Evolutionary conservation across 2,113 vertebrate species (phyloP).

Genomic region (Propithecus coquereli): DNA sequence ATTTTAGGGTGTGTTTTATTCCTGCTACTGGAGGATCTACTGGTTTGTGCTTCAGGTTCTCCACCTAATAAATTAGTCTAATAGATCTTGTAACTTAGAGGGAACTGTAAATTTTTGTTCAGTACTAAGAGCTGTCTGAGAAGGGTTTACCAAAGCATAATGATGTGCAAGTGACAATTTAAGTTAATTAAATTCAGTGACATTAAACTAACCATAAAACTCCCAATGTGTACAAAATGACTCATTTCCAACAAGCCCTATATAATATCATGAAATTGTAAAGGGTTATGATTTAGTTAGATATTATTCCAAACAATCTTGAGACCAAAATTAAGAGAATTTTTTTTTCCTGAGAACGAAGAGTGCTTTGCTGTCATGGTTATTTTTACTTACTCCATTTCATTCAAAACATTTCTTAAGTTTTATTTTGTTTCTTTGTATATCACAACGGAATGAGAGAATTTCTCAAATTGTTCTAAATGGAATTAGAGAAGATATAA

Average conservation of each 20-base stretch:
- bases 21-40: neutral
- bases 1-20: neutral
- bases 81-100: neutral
- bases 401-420: neutral
- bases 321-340: neutral
- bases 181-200: constrained; percentile 66
- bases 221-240: constrained; percentile 56
- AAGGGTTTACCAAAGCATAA: constrained; percentile 28
- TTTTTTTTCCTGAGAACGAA: neutral
- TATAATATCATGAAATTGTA: constrained; percentile 43
- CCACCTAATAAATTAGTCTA: neutral
- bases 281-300: constrained; percentile 45
- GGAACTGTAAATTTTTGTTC: neutral
- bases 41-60: neutral
- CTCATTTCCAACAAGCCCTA: constrained; percentile 47
- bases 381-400: constrained; percentile 24
- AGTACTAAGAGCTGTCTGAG: neutral
- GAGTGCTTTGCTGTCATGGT: neutral
- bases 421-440: neutral
- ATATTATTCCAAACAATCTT: constrained; percentile 34
- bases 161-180: constrained; percentile 21
- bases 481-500: neutral
- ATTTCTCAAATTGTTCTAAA: neutral
- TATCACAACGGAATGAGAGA: neutral
- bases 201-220: constrained; percentile 63